Evolutionary conservation across 2,888 invertebrate genomes (phyloP), one percentile per base, ranked within the genome.

Genomic region (Stegana nigrithorax): DNA sequence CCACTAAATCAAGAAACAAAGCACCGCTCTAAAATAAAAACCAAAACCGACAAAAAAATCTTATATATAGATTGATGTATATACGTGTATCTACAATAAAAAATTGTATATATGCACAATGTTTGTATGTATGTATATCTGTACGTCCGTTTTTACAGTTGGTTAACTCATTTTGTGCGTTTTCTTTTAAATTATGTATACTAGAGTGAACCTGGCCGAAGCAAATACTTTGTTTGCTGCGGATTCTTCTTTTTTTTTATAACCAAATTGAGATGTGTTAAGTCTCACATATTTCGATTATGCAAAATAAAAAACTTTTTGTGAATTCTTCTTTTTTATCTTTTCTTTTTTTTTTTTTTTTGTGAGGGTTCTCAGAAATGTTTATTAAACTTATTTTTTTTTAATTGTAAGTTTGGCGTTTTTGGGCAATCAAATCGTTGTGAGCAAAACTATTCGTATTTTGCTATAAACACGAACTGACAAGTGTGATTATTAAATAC

Each of bases 181-280:
- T 32, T 36, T 17, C 36, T 8, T 70, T 45, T 64, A 66, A 70
- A 78, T 78, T 80, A 73, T 72, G 78, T 71, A 73, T 66, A 72
- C 64, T 67, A 65, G 7, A 17, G 10, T 53, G 29, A 53, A 63
- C 65, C 63, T 64, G 51, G 19, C 39, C 59, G 61, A n/a, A 66
- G 63, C 60, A 59, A 67, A 72, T 62, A 60, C 65, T 62, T 78
- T 27, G 10, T 17, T 51, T 29, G n/a, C 17, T 51, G 19, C 12
- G 14, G 7, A 14, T 14, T 51, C 1, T 51, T 47, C 10, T 47
- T 51, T 14, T 53, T 53, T 17, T 19, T 29, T 72, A 75, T 75
- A 64, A 63, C 67, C 75, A 80, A 80, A 78, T 78, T 78, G 51
- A 75, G 72, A 55, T 80, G 80, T 75, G 77, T 76, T 72, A 73